Evolutionary conservation across 1,140 invertebrate genomes (phyloP), one percentile per base, ranked within the genome.

Genomic region (Danaus melanippus): DNA sequence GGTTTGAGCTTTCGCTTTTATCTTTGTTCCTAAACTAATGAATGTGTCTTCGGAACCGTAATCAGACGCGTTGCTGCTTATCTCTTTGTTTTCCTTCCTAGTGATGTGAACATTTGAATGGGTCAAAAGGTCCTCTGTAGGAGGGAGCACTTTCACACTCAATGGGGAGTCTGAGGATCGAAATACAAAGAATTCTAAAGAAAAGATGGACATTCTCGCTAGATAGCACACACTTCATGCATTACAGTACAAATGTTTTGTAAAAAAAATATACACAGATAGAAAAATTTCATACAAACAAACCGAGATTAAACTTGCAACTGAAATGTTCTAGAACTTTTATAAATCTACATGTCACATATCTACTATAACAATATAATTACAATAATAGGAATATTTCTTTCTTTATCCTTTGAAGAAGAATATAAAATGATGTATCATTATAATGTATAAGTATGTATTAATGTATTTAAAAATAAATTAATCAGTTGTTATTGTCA

Each of bases 11-110:
- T 76, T 87, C 11, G 76, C 81, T 76, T 88, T 88, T 12, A 87
- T 88, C 68, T 88, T 88, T n/a, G 82, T 86, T 45, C 87, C 87
- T 64, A 87, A 66, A 67, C 87, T 88, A 12, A 84, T 84, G 53
- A 78, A 87, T 6, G 87, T 88, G 49, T 88, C 87, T 69, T 85
- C 84, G 15, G 87, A 88, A 11, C 87, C 79, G 56, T 82, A 83
- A 56, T 88, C 86, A 45, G 85, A 88, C 21, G 75, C 79, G 68
- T 87, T 88, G 53, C 86, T 86, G 58, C 76, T 82, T 53, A 78
- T 62, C 15, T 83, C 81, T 62, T 73, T 71, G 46, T 76, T 73
- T 17, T 59, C 63, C 10, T 62, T 69, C 10, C 46, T 41, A 41
- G 50, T 59, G 61, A 44, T 64, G 53, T 55, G 46, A 47, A 11